These are phyloP conservation scores for Cataglyphis rosenhaueri DNA, from an alignment of 2,888 invertebrate species.

Conservation along the genomic window DNA sequence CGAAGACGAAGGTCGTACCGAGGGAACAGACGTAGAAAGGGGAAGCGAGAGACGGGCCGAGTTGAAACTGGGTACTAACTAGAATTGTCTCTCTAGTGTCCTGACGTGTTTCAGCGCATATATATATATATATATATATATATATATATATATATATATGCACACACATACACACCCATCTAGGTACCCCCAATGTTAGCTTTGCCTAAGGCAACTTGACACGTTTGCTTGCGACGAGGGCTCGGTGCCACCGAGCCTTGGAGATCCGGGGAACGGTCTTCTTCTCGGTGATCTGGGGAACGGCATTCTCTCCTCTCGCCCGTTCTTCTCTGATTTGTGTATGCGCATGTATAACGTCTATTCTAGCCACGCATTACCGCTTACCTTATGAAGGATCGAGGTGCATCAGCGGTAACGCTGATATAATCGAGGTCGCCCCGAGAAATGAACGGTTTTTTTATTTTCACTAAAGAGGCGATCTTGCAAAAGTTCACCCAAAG, in stretches of 20 bases:
- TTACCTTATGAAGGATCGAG: constrained; percentile 54
- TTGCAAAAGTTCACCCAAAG: constrained; percentile 20
- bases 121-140: constrained; percentile 30
- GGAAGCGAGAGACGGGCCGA: constrained; percentile 36
- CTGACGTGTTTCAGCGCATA: constrained; percentile 63
- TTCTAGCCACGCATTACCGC: constrained; percentile 57
- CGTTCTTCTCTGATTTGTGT: constrained; percentile 24
- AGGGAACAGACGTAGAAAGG: constrained; percentile 51
- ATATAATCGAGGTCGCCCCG: constrained; percentile 56
- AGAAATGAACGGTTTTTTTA: constrained; percentile 2
- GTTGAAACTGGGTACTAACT: constrained; percentile 74
- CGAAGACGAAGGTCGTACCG: not conserved
- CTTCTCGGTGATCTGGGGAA: not conserved
- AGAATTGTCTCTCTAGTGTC: constrained; percentile 76
- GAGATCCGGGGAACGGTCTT: constrained; percentile 49
- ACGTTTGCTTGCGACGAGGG: constrained; percentile 74
- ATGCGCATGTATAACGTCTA: constrained; percentile 30
- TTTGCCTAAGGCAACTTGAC: constrained; percentile 82
- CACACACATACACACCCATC: constrained; percentile 32
- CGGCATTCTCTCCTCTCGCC: constrained; percentile 29
- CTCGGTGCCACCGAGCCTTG: constrained; percentile 57
- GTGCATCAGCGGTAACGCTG: constrained; percentile 51
- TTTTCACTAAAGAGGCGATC: constrained; percentile 9
- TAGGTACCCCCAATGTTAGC: constrained; percentile 71
- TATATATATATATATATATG: constrained; percentile 12